Percentiles rank a stretch among this genome's conserved stretches.
Conservation (phyloP, 2,113 vertebrate genomes). For the Syrrhaptes paradoxus region DNA sequence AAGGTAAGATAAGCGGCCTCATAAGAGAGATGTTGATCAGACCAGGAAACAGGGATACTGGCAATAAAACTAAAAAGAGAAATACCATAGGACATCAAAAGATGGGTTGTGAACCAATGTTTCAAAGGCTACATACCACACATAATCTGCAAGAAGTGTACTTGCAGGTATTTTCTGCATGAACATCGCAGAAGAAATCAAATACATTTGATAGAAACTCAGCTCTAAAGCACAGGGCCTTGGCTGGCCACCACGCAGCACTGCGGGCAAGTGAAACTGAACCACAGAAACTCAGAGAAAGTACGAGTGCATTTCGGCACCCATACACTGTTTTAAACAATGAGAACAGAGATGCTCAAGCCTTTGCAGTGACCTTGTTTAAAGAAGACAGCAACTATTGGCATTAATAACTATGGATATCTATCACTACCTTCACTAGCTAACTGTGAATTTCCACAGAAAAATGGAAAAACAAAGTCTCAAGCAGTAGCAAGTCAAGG, state of each 20-base stretch:
- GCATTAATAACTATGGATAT: not conserved
- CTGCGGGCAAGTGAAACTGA: not conserved
- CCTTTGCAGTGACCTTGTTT: not conserved
- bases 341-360: fast-evolving
- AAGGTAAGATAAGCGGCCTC: not conserved
- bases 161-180: not conserved
- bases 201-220: not conserved
- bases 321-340: not conserved
- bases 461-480: not conserved
- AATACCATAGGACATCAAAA: not conserved
- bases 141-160: not conserved
- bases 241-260: not conserved
- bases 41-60: not conserved
- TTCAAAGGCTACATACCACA: not conserved
- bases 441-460: not conserved
- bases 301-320: not conserved
- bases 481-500: not conserved
- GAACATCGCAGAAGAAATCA: not conserved
- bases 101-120: not conserved
- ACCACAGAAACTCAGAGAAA: not conserved
- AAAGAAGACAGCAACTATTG: not conserved
- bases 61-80: not conserved
- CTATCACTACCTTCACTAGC: not conserved
- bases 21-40: not conserved
- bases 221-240: not conserved